Evolutionary conservation across 2,113 vertebrate genomes (phyloP).

Genomic region (Drymodes brunneopygia): DNA sequence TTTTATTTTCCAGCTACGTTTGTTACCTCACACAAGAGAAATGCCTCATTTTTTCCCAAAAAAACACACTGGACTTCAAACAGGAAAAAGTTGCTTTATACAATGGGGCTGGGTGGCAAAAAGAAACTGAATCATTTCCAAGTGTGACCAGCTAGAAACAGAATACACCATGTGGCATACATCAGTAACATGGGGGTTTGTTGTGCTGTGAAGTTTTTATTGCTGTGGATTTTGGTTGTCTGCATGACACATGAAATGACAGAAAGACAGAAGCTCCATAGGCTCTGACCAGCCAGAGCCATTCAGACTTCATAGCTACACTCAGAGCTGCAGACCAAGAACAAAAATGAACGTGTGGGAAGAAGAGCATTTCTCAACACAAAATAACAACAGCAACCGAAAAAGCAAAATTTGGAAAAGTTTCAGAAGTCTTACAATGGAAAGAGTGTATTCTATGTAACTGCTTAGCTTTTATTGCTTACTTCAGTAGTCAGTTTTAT

Average conservation of each 20-base stretch:
- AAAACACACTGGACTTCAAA: background rate
- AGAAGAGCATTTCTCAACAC: background rate
- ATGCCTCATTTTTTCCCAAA: background rate
- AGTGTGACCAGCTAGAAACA: conserved; percentile 36
- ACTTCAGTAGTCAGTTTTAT: background rate
- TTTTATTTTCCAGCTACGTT: background rate
- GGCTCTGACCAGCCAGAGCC: conserved; percentile 29
- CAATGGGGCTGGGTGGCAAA: conserved; percentile 3
- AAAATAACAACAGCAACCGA: background rate
- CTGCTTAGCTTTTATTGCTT: background rate
- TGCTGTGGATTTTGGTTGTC: background rate
- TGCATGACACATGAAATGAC: conserved; percentile 33
- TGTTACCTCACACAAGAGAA: background rate
- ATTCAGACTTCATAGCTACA: background rate
- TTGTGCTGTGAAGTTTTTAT: conserved; percentile 42
- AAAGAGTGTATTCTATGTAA: background rate
- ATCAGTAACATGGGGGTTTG: conserved; percentile 10
- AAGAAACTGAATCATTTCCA: conserved; percentile 25
- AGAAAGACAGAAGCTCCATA: conserved; percentile 6
- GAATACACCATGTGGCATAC: conserved; percentile 29
- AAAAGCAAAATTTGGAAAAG: background rate
- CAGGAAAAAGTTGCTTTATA: background rate
- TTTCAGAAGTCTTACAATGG: conserved; percentile 33
- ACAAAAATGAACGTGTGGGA: background rate
- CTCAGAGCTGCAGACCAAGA: background rate